These are phyloP conservation scores for Hymenochirus boettgeri DNA, from an alignment of 2,113 vertebrate genomes.

Conservation along the genomic window DNA sequence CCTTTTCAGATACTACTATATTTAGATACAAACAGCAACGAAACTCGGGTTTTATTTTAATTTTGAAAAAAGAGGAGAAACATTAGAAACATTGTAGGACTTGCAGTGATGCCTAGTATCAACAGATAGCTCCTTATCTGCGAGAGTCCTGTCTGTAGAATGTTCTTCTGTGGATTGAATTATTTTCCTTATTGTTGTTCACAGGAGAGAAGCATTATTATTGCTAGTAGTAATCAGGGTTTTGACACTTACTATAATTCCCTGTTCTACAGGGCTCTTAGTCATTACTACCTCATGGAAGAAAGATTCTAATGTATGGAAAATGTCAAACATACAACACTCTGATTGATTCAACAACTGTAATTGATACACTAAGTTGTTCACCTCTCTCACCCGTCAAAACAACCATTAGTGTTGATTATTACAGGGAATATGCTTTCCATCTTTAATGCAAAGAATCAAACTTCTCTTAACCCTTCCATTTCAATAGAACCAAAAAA, in stretches of 20 bases:
- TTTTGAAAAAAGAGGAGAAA: no score
- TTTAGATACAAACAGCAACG: no score
- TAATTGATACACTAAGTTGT: constrained; percentile 29
- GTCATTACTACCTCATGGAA: constrained; percentile 25
- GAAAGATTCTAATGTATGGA: constrained; percentile 23
- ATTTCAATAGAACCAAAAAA: not conserved
- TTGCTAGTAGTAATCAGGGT: constrained; percentile 29
- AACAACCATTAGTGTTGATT: constrained; percentile 39
- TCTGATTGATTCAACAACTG: constrained; percentile 38
- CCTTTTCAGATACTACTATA: no score
- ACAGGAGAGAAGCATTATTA: constrained; percentile 6
- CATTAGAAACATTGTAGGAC: not conserved
- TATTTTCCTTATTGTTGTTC: constrained; percentile 1
- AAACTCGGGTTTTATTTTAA: no score
- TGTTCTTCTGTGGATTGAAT: not conserved
- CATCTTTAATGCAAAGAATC: constrained; percentile 14
- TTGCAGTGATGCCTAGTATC: not conserved
- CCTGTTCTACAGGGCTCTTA: constrained; percentile 4
- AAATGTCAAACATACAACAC: constrained; percentile 25
- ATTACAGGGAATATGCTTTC: constrained; percentile 26
- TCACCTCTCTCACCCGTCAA: constrained; percentile 38
- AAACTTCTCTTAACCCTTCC: constrained; percentile 15
- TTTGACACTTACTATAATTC: constrained; percentile 28
- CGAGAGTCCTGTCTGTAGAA: not conserved
- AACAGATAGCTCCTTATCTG: not conserved